Percentiles rank a stretch among this genome's conserved stretches.
These are phyloP conservation scores for Platycercus adscitus DNA, from an alignment of 2,113 vertebrate species.

Conservation along the genomic window DNA sequence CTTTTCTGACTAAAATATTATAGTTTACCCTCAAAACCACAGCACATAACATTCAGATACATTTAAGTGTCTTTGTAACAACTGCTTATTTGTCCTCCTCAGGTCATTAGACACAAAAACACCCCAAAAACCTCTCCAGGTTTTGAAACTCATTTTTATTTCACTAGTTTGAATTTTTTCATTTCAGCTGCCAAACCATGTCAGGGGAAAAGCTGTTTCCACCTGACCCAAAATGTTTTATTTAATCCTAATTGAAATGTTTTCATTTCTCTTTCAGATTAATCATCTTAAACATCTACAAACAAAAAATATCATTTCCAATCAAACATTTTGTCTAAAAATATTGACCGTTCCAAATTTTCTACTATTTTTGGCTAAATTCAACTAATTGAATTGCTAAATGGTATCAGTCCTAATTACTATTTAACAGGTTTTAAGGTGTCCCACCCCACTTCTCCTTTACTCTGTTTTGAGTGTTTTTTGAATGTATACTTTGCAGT, in stretches of 20 bases:
- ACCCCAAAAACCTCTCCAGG: background rate
- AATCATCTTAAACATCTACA: slow-evolving; percentile 62
- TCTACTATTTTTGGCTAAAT: slow-evolving; percentile 50
- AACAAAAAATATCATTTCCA: slow-evolving; percentile 59
- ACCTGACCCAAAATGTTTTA: slow-evolving; percentile 65
- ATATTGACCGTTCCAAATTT: slow-evolving; percentile 45
- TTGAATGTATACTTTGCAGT: background rate
- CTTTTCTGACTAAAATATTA: background rate
- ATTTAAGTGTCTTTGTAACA: background rate
- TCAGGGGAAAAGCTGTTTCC: slow-evolving; percentile 58
- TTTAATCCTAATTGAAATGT: slow-evolving; percentile 61
- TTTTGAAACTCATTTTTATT: slow-evolving; percentile 16
- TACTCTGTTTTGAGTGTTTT: background rate
- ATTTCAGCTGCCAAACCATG: slow-evolving; percentile 62
- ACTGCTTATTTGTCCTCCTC: slow-evolving; percentile 10
- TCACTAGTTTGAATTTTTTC: background rate
- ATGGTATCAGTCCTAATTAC: background rate
- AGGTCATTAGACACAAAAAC: background rate
- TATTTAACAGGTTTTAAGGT: background rate
- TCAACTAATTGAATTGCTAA: slow-evolving; percentile 13
- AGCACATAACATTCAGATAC: background rate
- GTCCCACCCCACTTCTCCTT: background rate
- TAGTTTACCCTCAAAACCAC: background rate
- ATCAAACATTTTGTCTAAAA: slow-evolving; percentile 61
- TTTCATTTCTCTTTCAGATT: slow-evolving; percentile 60